Evolutionary conservation across 1,140 invertebrate species (phyloP), one percentile per base, ranked within the genome.

Genomic region (Cylas formicarius): DNA sequence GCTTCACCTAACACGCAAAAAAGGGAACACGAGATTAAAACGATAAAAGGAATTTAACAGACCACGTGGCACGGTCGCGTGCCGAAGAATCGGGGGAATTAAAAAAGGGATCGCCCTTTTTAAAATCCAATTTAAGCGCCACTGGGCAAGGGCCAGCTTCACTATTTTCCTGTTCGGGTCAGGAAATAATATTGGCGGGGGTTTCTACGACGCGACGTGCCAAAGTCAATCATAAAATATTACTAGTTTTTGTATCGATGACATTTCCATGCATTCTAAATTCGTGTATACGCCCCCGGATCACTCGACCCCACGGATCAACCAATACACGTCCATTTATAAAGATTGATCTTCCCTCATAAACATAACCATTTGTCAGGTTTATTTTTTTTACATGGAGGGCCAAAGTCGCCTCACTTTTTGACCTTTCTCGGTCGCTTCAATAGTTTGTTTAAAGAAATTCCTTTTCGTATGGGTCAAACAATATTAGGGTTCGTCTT

Each of bases 141-240:
- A n/a, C n/a, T n/a, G n/a, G 19, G 38, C 19, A 33, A 24, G 45
- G 38, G 45, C 42, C 45, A 41, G 45, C 42, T 48, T 48, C 35
- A 31, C 42, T 48, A n/a, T n/a, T 32, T 21, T 23, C 35, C 38
- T 38, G 33, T 33, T 31, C 43, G 43, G 43, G 43, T 24, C 38
- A 46, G 34, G 44, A 46, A 28, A 33, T 27, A 26, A 41, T 37
- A 48, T 48, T 48, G 35, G 34, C 34, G 24, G 38, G 45, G 45
- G 34, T 29, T 24, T 22, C 37, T 19, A 4, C 37, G 38, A 48
- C 24, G 8, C n/a, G n/a, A n/a, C n/a, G n/a, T n/a, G n/a, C n/a
- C n/a, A n/a, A n/a, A n/a, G 45, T 48, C 45, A 61, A 64, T 64
- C 60, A 57, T 62, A 61, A 62, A 58, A 62, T 62, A 62, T 62